Percentiles rank a stretch among this genome's conserved stretches.
Conservation (phyloP, 2,113 vertebrate species). For the Ariopsis seemanni region DNA sequence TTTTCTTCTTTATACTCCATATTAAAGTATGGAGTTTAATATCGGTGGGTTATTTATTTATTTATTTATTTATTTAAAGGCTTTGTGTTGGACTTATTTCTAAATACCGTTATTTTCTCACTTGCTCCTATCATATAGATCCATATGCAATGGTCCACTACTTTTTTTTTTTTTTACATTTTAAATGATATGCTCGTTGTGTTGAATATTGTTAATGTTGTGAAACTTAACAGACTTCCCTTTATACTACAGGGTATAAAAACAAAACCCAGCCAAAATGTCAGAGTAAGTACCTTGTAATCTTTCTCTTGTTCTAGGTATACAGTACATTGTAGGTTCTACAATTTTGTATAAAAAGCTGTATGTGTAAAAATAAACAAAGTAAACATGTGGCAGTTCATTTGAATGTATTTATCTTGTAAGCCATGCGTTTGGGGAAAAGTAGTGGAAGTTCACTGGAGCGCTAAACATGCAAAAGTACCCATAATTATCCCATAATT, state of each 20-base stretch:
- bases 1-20: not conserved
- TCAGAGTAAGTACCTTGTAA: slow-evolving; percentile 68
- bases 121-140: not conserved
- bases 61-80: not conserved
- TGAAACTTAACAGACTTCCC: not conserved
- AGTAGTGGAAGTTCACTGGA: not conserved
- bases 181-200: not conserved
- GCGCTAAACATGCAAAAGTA: not conserved
- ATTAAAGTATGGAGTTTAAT: not conserved
- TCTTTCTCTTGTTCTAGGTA: not conserved
- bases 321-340: not conserved
- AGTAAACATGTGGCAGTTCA: not conserved
- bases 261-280: slow-evolving; percentile 63
- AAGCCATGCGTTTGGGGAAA: not conserved
- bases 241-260: slow-evolving; percentile 54
- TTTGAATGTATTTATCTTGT: not conserved
- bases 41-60: too few species aligned
- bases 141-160: not conserved
- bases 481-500: not conserved
- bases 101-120: not conserved
- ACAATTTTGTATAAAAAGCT: not conserved
- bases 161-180: not conserved
- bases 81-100: not conserved
- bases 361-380: not conserved
- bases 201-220: not conserved